A percentile compares a stretch with the other conserved stretches of the same genome.
These are phyloP conservation scores for Drosophila nigrodunni DNA, from an alignment of 1,140 invertebrate species.

Conservation along the genomic window DNA sequence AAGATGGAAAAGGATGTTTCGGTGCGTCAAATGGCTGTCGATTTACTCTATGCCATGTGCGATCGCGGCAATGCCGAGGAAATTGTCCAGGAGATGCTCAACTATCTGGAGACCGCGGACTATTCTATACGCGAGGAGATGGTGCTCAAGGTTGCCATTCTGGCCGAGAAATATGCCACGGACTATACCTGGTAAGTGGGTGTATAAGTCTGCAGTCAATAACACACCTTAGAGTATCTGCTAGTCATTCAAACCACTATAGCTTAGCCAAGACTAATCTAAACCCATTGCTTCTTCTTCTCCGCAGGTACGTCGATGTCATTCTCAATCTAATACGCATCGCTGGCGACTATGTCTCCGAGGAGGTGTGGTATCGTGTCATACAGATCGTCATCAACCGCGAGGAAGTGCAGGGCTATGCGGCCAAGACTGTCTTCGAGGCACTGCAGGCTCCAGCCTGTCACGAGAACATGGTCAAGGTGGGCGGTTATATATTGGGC, in stretches of 20 bases:
- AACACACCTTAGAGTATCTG: too few species aligned
- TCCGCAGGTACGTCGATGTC: slow-evolving; percentile 94
- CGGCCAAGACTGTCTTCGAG: slow-evolving; percentile 99
- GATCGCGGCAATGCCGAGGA: slow-evolving; percentile 99
- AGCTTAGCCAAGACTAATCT: not conserved
- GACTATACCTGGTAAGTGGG: slow-evolving; percentile 96
- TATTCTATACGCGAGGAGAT: slow-evolving; percentile 99
- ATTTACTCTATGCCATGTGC: slow-evolving; percentile 99
- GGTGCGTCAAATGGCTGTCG: slow-evolving; percentile 98
- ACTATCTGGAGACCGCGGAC: slow-evolving; percentile 99
- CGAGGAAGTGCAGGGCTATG: slow-evolving; percentile 99
- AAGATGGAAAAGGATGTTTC: slow-evolving; percentile 99
- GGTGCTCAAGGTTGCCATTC: slow-evolving; percentile 99
- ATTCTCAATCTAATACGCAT: slow-evolving; percentile 99
- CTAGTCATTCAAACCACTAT: too few species aligned
- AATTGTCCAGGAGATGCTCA: slow-evolving; percentile 99
- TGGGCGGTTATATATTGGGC: slow-evolving; percentile 99
- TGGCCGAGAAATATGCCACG: slow-evolving; percentile 99
- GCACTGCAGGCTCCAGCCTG: slow-evolving; percentile 98
- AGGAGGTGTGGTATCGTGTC: slow-evolving; percentile 99
- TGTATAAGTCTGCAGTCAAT: too few species aligned
- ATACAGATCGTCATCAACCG: slow-evolving; percentile 99
- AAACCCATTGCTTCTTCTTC: slow-evolving; percentile 9
- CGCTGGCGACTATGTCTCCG: slow-evolving; percentile 99
- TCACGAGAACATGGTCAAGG: slow-evolving; percentile 99